Base-by-base conservation (phyloP, 2,888 invertebrate genomes). In the Ennomos quercinarius region DNA sequence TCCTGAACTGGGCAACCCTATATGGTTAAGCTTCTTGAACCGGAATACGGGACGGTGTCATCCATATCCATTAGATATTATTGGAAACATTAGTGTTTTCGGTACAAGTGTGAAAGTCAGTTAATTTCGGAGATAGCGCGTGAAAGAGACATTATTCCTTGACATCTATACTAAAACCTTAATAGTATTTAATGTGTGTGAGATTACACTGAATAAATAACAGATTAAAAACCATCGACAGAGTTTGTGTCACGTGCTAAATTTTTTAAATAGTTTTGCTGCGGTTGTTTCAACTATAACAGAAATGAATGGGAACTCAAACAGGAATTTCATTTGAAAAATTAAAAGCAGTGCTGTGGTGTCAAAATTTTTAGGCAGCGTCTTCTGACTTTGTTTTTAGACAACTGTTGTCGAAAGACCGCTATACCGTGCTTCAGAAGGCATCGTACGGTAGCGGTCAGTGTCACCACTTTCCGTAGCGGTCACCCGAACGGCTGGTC, bases 31-130 rank as follows among this genome's bases (percentile, higher is more conserved):
- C 53, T 37, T 53, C 37, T 40, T 52, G 42, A 55, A 64, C 62
- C 58, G 61, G 57, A 56, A 41, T 49, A 44, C 42, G 13, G 13
- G 10, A 41, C 9, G 43, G 61, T 47, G 45, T 53, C 62, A 68
- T 68, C 62, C 52, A 68, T 66, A 62, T 60, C 58, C 44, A 62
- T 64, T 60, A 65, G n/a, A 47, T 59, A 54, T 61, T 63, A 65
- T 58, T 60, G 44, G 45, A 58, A 45, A 49, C 57, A 63, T 63
- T 61, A 58, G 47, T 43, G 56, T 40, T 63, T 61, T 60, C 39
- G 60, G 55, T 56, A 41, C 43, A 35, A 11, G 61, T 57, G 56
- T 57, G 61, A 53, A 49, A 60, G 44, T 59, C 12, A 34, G 59
- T 61, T 60, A 51, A 60, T 60, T 62, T 63, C 35, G 40, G 41